Conservation (phyloP, 1,140 invertebrate genomes). For the Bicyclus anynana region DNA sequence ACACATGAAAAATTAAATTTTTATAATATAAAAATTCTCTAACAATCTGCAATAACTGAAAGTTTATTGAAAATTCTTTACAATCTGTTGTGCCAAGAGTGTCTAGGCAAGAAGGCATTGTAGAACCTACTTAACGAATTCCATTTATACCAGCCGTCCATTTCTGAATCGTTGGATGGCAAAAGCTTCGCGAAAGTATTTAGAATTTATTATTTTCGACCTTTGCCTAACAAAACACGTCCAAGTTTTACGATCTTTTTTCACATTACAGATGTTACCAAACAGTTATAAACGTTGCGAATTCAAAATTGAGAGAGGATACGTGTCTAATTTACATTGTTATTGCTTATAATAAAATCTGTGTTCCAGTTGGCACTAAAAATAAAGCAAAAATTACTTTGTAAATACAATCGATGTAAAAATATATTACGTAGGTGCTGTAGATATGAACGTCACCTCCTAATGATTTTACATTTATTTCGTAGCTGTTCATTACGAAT, state of each 20-base stretch:
- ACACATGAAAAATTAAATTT: too few relatives aligned
- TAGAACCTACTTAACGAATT: background rate
- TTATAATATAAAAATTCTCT: too few relatives aligned
- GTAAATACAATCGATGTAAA: too few relatives aligned
- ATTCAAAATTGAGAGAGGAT: too few relatives aligned
- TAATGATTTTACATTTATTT: too few relatives aligned
- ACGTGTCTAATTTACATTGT: background rate
- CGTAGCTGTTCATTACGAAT: too few relatives aligned
- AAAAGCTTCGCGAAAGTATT: background rate
- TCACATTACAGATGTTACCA: conserved; percentile 3
- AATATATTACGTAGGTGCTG: too few relatives aligned
- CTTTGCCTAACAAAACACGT: conserved; percentile 1
- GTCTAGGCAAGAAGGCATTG: background rate
- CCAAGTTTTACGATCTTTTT: conserved; percentile 4
- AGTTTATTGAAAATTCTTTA: background rate
- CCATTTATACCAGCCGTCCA: background rate
- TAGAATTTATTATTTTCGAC: background rate
- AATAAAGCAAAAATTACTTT: too few relatives aligned
- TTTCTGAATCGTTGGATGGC: background rate
- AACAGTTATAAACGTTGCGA: background rate
- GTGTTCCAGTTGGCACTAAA: too few relatives aligned
- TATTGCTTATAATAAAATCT: background rate
- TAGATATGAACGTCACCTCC: too few relatives aligned
- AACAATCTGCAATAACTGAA: too few relatives aligned
- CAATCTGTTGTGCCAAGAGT: background rate